Evolutionary conservation across 2,888 invertebrate genomes (phyloP), one percentile per base, ranked within the genome.

Genomic region (Eupelmus urozonus): DNA sequence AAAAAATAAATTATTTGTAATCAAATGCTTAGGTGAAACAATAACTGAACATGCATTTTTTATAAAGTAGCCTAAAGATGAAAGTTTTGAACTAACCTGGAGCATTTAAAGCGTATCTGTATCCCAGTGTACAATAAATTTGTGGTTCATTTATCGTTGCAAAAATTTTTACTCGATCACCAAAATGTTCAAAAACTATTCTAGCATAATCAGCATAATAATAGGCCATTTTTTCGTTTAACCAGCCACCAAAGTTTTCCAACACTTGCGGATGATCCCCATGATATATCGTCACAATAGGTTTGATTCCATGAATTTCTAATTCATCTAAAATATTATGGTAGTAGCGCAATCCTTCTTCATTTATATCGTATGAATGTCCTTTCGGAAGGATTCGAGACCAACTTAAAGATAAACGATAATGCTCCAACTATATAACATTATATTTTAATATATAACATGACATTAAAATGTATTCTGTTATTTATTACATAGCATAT

Each of bases 71-170:
- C n/a, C n/a, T n/a, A n/a, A n/a, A n/a, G n/a, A n/a, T n/a, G n/a
- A n/a, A n/a, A n/a, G n/a, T n/a, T n/a, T n/a, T n/a, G n/a, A n/a
- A n/a, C n/a, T n/a, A n/a, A 57, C 82, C 84, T 42, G 53, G 70
- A 0, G 86, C 85, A 9, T 75, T 40, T 0, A 0, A 0, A 0
- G 66, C 63, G 1, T 0, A 1, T 0, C 59, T 92, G 82, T 93
- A 93, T 1, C 92, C 92, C 81, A 90, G 90, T 77, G 90, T 16
- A 83, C 92, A 92, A 20, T 92, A 89, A 82, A 91, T 90, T 87
- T 90, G 91, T 0, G 96, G 95, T 86, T 96, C 96, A 86, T 96
- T 96, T 81, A 96, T 92, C 0, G 96, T 95, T 3, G 94, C 92
- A 94, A 95, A 95, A 71, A 91, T 91, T 86, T 85, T 93, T 13